phyloP scores from a whole-genome alignment of 2,797 vertebrate species.

The Sciurus vulgaris region DNA sequence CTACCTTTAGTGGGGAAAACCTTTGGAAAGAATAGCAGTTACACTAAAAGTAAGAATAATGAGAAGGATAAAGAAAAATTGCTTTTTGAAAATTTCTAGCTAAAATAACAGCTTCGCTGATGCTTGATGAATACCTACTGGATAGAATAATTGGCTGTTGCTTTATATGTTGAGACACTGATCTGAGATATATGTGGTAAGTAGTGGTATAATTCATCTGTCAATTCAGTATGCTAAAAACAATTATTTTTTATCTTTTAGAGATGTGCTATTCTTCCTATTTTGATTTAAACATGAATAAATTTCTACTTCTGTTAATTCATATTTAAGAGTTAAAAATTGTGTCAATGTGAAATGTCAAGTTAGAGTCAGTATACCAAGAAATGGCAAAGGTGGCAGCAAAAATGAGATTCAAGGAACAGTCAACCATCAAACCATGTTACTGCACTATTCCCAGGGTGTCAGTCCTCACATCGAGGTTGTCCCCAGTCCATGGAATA shows the following conservation, averaged over 20 bases:
- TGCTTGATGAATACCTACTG: slow-evolving; percentile 28
- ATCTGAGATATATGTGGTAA: not conserved
- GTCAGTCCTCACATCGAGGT: not conserved
- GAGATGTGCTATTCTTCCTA: not conserved
- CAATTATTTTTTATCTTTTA: not conserved
- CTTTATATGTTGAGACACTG: slow-evolving; percentile 28
- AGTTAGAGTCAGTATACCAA: not conserved
- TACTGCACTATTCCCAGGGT: not conserved
- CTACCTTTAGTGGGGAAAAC: not conserved
- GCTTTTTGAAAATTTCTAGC: slow-evolving; percentile 17
- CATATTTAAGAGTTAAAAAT: slow-evolving; percentile 1
- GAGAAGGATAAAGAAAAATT: slow-evolving; percentile 27
- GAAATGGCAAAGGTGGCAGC: not conserved
- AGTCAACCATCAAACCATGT: not conserved
- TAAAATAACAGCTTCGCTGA: slow-evolving; percentile 50
- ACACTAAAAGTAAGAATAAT: slow-evolving; percentile 10
- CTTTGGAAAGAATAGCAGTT: not conserved
- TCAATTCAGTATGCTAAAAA: no score
- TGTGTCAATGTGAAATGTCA: not conserved
- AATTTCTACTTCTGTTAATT: not conserved
- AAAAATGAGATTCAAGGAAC: not conserved
- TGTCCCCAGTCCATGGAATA: no score
- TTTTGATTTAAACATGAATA: not conserved
- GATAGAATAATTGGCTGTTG: slow-evolving; percentile 16
- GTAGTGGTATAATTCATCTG: not conserved